A percentile compares a stretch with the other conserved stretches of the same genome.
Conservation (phyloP, 2,888 invertebrate genomes). For the Chalcosyrphus nemorum region DNA sequence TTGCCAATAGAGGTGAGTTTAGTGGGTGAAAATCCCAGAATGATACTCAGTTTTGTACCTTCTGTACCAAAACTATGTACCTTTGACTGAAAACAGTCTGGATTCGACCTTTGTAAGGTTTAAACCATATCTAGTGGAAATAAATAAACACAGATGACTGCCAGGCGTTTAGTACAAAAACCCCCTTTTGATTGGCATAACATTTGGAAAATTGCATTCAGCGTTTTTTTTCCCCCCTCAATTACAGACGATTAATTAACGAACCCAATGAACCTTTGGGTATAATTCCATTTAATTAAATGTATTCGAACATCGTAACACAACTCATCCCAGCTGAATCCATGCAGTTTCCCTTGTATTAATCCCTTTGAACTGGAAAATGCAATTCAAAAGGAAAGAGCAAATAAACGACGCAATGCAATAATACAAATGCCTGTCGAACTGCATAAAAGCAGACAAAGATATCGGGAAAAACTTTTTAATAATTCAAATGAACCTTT, state of each 20-base stretch:
- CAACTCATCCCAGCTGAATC: constrained; percentile 2
- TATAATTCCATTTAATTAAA: constrained; percentile 43
- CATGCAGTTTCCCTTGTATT: background rate
- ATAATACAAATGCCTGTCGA: background rate
- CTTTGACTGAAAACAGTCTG: too few species aligned
- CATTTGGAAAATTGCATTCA: constrained; percentile 44
- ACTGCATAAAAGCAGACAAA: background rate
- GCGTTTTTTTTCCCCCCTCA: constrained; percentile 40
- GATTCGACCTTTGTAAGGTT: too few species aligned
- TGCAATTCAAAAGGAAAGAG: background rate
- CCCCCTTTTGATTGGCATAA: too few species aligned
- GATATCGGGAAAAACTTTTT: background rate
- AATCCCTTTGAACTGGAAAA: background rate
- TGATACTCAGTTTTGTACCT: too few species aligned
- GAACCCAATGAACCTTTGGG: constrained; percentile 9
- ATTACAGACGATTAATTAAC: constrained; percentile 30
- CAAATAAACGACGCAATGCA: background rate
- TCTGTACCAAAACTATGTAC: too few species aligned
- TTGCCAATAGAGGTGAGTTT: too few species aligned
- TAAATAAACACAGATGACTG: too few species aligned
- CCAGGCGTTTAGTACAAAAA: too few species aligned
- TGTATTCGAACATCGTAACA: constrained; percentile 3
- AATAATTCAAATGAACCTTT: constrained; percentile 44
- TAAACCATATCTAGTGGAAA: too few species aligned
- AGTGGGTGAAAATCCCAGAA: too few species aligned